These are phyloP conservation scores for Psettodes erumei DNA, from an alignment of 2,113 vertebrate species.

Conservation along the genomic window DNA sequence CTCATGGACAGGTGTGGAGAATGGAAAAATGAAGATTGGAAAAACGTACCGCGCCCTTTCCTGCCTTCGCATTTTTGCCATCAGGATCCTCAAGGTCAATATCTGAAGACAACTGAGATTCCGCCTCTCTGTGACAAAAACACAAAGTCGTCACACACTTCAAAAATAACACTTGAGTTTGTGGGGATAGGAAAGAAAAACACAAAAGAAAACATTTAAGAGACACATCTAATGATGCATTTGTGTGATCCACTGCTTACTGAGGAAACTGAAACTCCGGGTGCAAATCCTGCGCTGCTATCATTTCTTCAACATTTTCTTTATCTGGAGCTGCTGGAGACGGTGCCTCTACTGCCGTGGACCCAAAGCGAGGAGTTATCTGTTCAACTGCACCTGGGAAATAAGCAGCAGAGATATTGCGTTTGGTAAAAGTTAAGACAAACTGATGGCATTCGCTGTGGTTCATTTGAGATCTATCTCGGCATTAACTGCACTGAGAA, in stretches of 20 bases:
- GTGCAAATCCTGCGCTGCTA: slow-evolving; percentile 98
- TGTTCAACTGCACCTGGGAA: slow-evolving; percentile 33
- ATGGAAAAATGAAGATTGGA: not conserved
- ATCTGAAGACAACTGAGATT: slow-evolving; percentile 95
- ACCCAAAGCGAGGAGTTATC: slow-evolving; percentile 18
- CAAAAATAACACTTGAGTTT: not conserved
- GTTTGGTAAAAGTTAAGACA: not conserved
- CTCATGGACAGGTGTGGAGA: not conserved
- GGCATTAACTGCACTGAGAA: not conserved
- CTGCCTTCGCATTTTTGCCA: slow-evolving; percentile 89
- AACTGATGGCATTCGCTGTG: not conserved
- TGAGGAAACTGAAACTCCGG: slow-evolving; percentile 95
- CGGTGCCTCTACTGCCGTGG: slow-evolving; percentile 72
- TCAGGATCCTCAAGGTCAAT: slow-evolving; percentile 95
- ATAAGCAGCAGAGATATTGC: not conserved
- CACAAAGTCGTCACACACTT: slow-evolving; percentile 33
- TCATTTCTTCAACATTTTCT: slow-evolving; percentile 99
- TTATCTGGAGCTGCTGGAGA: slow-evolving; percentile 90
- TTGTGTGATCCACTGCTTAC: slow-evolving; percentile 85
- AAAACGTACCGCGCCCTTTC: slow-evolving; percentile 89
- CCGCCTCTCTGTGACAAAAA: slow-evolving; percentile 89
- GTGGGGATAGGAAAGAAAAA: not conserved
- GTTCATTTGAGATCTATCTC: not conserved
- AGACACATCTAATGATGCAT: slow-evolving; percentile 55
- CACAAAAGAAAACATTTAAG: slow-evolving; percentile 4